Evolutionary conservation across 2,888 invertebrate species (phyloP).

Genomic region (Strigamia transsilvanica): DNA sequence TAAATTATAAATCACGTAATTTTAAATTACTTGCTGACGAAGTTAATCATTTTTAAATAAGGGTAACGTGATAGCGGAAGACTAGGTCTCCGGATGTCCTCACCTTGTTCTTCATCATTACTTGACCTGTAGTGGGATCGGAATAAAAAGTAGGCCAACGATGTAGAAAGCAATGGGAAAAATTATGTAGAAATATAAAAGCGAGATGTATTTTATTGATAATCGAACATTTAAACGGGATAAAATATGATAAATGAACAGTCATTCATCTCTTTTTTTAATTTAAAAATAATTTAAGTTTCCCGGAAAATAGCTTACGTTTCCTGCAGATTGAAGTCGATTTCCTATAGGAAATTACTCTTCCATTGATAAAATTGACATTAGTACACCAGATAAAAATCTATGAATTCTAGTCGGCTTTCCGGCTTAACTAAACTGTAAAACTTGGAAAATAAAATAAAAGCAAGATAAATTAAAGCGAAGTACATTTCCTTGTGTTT

Average conservation of each 20-base stretch:
- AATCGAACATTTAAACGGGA: background rate
- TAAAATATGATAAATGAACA: conserved; percentile 9
- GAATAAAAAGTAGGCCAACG: conserved; percentile 20
- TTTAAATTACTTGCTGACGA: background rate
- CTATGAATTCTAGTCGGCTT: conserved; percentile 1
- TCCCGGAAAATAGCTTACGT: conserved; percentile 33
- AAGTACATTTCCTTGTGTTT: background rate
- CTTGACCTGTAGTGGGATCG: background rate
- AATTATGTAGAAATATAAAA: background rate
- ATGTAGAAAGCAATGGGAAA: background rate
- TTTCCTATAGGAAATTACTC: conserved; percentile 43
- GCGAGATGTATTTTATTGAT: too few relatives aligned
- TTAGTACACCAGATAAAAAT: conserved; percentile 8
- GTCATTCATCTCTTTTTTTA: conserved; percentile 18
- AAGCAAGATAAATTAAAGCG: background rate
- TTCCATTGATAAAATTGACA: conserved; percentile 47
- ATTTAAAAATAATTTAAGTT: conserved; percentile 38
- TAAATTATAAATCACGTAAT: background rate
- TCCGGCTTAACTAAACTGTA: conserved; percentile 15
- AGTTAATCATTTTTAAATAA: background rate
- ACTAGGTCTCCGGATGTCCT: conserved; percentile 31
- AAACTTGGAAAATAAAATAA: background rate
- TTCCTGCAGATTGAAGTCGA: conserved; percentile 35
- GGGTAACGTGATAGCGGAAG: conserved; percentile 31
- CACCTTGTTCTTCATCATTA: conserved; percentile 29